Evolutionary conservation across 2,113 vertebrate species (phyloP), one percentile per base, ranked within the genome.

Genomic region (Phylloscopus trochiloides): DNA sequence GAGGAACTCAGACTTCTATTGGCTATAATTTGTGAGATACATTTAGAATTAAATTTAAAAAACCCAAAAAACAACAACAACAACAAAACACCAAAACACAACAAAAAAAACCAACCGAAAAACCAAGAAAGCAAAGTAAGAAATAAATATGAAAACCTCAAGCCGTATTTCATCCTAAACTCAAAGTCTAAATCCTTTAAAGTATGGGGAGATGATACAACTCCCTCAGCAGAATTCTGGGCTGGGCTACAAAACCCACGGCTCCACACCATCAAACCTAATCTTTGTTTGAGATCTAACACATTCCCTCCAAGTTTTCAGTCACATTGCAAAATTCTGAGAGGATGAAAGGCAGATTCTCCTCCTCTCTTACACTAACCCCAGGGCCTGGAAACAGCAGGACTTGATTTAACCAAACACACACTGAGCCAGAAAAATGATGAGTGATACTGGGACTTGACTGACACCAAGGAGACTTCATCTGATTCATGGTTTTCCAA

Each of bases 331-430:
- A 96, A 91, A 95, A 87, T 5, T 82, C 58, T 22, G 61, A 89
- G 74, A 88, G 90, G 95, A 95, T 92, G 95, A 96, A 94, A 96
- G 81, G 74, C 90, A 82, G 77, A 75, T 68, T 76, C 80, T 89
- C 50, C 51, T 79, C 58, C 87, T 70, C 77, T 81, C 73, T 91
- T 31, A 87, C 73, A 81, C 84, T 76, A 78, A 94, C 70, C 84
- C 94, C 14, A 14, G 74, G 96, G 94, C 78, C 77, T 65, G 24
- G 65, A 82, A 95, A 92, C 96, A 96, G 94, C 92, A 92, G 93
- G 89, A 92, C 48, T 92, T 79, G 57, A 94, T 96, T 95, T 95
- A 95, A 91, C 76, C 74, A 94, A 91, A 65, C 86, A 87, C 32
- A 63, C 45, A 45, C 54, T 47, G 68, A 86, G 83, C 68, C 93